phyloP scores from a whole-genome alignment of 92 coral and sea anemone species.

The Epizoanthus ramosus region DNA sequence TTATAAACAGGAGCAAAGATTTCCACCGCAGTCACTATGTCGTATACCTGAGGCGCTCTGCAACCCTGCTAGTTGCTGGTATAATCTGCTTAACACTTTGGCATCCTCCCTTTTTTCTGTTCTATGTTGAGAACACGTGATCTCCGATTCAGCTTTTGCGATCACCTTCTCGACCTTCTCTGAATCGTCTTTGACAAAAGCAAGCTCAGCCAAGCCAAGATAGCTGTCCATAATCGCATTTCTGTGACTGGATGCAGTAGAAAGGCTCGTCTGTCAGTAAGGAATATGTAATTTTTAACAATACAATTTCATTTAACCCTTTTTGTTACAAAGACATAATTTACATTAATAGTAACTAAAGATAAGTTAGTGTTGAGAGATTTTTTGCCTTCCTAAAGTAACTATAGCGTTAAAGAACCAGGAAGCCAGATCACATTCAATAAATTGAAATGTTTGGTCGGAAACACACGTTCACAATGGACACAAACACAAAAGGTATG shows the following conservation, averaged over 20 bases:
- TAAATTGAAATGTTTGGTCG: too few relatives aligned
- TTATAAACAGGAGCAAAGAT: too few relatives aligned
- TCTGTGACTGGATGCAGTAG: constrained; percentile 10
- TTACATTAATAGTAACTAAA: too few relatives aligned
- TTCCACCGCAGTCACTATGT: too few relatives aligned
- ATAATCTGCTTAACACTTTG: constrained; percentile 10
- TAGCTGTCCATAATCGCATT: constrained; percentile 1
- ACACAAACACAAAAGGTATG: too few relatives aligned
- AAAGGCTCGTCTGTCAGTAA: not conserved
- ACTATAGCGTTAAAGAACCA: too few relatives aligned
- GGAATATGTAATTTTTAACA: not conserved
- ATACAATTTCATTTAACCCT: too few relatives aligned
- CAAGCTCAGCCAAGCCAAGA: constrained; percentile 28
- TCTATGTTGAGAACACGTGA: not conserved
- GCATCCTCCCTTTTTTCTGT: not conserved
- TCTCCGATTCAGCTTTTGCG: constrained; percentile 12
- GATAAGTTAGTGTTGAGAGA: too few relatives aligned
- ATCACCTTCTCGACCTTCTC: not conserved
- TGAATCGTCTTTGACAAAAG: not conserved
- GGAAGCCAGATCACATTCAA: too few relatives aligned
- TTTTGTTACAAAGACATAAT: too few relatives aligned
- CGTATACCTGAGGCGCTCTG: constrained; percentile 1
- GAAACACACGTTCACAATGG: too few relatives aligned
- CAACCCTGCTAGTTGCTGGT: not conserved
- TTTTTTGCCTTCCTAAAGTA: too few relatives aligned